Percentiles rank a stretch among this genome's conserved stretches.
Conservation (phyloP, 1,140 invertebrate species). For the Melitaea cinxia region DNA sequence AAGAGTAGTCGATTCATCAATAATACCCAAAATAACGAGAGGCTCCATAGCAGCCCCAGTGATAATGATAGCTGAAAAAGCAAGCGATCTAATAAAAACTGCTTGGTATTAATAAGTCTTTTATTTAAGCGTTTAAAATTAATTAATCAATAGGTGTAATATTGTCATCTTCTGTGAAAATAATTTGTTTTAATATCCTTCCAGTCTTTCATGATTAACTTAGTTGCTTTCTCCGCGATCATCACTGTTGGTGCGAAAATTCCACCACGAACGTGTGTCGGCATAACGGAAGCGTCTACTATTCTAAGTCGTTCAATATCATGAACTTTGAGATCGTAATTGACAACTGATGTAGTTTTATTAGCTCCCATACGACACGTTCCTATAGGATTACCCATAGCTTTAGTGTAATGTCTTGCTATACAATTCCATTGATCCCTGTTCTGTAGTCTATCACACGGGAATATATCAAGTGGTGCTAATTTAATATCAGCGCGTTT, state of each 20-base stretch:
- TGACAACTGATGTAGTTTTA: conserved; percentile 82
- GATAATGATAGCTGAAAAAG: conserved; percentile 95
- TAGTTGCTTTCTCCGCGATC: conserved; percentile 81
- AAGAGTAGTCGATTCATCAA: conserved; percentile 89
- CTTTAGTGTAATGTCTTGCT: conserved; percentile 85
- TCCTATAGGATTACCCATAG: conserved; percentile 82
- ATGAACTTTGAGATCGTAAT: conserved; percentile 77
- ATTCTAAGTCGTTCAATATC: conserved; percentile 77
- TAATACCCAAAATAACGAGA: conserved; percentile 87
- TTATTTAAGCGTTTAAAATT: conserved; percentile 45
- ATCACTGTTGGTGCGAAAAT: conserved; percentile 80
- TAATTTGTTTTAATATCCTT: conserved; percentile 68
- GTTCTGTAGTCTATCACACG: conserved; percentile 71
- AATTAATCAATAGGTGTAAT: background rate
- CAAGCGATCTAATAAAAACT: conserved; percentile 90
- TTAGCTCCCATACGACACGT: conserved; percentile 83
- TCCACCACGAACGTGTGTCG: conserved; percentile 76
- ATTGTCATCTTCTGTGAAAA: conserved; percentile 42
- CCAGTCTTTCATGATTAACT: conserved; percentile 71
- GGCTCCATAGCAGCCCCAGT: conserved; percentile 89
- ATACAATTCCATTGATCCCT: conserved; percentile 85
- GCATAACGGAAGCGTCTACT: conserved; percentile 80
- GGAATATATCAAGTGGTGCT: conserved; percentile 72
- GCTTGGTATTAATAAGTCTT: conserved; percentile 80
- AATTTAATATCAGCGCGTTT: conserved; percentile 71